Base-by-base conservation (phyloP, 2,113 vertebrate species). In the Microcebus lehilahytsara region DNA sequence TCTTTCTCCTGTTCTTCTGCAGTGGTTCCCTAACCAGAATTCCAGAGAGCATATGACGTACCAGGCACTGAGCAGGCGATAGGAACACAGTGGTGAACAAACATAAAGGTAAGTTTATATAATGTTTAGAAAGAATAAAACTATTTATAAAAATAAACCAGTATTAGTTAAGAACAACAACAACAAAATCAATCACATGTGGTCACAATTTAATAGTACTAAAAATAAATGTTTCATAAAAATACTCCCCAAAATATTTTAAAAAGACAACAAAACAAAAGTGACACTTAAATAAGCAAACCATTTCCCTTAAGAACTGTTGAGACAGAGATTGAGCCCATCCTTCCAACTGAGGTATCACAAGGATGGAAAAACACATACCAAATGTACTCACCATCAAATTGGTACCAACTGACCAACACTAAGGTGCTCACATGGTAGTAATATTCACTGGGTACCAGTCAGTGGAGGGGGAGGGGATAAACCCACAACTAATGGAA, bases 211-310 rank as follows among this genome's bases (percentile, higher is more conserved):
- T 62, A 46, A 89, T 60, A 67, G 40, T 86, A 42, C 30, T 60
- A 75, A 87, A 88, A 60, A 19, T 80, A 74, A 22, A 40, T n/a
- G 51, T 88, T 91, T 19, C 25, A 67, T 49, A 13, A 75, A 77
- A 94, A 83, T 13, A 40, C 10, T 53, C 11, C 0, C 51, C 12
- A 67, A 95, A 86, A 85, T 83, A 64, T 23, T 90, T 75, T 25
- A 87, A 95, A 85, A 94, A 95, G 84, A 74, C 25, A 90, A 51
- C 56, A 23, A 92, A 90, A 90, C 46, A 95, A 94, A 86, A 95
- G 6, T 9, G 75, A 67, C 3, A 89, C 46, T 88, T 91, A 51
- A 87, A 92, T 67, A 77, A 79, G 56, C 32, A 92, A 81, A 58
- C 17, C 6, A 84, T 85, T 71, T 91, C 2, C 51, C 42, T 93